A percentile compares a stretch with the other conserved stretches of the same genome.
These are phyloP conservation scores for Sebastes alutus DNA, from an alignment of 2,797 vertebrate species.

Conservation along the genomic window DNA sequence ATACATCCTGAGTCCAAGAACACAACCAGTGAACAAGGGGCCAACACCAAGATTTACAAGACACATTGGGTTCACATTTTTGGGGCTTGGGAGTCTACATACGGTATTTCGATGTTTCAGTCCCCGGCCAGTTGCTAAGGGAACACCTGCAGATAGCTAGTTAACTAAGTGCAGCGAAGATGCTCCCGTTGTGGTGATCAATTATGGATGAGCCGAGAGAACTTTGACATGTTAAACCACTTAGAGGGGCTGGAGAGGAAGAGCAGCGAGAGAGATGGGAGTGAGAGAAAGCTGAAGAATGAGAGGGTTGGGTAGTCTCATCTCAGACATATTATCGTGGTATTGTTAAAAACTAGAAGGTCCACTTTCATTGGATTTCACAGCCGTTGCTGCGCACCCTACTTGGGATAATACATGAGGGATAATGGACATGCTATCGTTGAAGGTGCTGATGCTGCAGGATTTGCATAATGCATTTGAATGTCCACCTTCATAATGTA, in stretches of 20 bases:
- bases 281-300: conserved; percentile 49
- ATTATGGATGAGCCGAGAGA: conserved; percentile 85
- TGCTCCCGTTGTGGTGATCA: conserved; percentile 78
- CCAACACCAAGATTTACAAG: conserved; percentile 70
- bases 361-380: conserved; percentile 32
- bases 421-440: conserved; percentile 33
- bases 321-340: conserved; percentile 47
- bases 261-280: conserved; percentile 58
- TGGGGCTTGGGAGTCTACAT: conserved; percentile 49
- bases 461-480: conserved; percentile 44
- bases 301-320: conserved; percentile 26
- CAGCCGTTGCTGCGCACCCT: not conserved
- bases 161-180: conserved; percentile 84
- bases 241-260: conserved; percentile 77
- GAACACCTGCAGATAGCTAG: conserved; percentile 82
- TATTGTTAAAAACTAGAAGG: conserved; percentile 46
- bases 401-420: conserved; percentile 18
- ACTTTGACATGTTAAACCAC: conserved; percentile 87
- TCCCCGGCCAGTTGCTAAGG: conserved; percentile 76
- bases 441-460: conserved; percentile 25
- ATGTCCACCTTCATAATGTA: conserved; percentile 21
- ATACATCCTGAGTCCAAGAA: conserved; percentile 48
- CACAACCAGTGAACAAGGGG: conserved; percentile 64
- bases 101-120: conserved; percentile 55
- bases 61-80: conserved; percentile 67